phyloP scores from a whole-genome alignment of 2,797 vertebrate species.

The Paramormyrops hopkinsi region DNA sequence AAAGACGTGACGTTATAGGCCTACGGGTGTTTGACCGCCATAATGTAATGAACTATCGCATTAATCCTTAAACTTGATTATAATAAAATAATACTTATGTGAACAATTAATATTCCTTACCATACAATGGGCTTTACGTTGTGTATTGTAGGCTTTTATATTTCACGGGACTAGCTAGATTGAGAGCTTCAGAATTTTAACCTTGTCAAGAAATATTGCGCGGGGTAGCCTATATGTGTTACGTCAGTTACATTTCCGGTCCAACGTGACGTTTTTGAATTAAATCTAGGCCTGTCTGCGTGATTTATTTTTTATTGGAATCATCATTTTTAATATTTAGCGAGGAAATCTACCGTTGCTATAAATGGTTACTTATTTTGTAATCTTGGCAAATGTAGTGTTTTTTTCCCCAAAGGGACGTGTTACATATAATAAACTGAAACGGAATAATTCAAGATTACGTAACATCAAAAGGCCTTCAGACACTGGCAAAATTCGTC shows the following conservation, averaged over 20 bases:
- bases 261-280: neutral
- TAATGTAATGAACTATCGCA: neutral
- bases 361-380: neutral
- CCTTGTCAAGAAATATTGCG: neutral
- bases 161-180: neutral
- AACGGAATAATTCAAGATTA: neutral
- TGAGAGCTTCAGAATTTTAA: neutral
- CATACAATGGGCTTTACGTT: neutral
- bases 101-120: conserved; percentile 8
- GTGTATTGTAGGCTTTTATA: neutral
- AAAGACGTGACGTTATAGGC: neutral
- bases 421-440: neutral
- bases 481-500: neutral
- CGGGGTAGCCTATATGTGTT: neutral
- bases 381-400: neutral
- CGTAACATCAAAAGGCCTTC: conserved; percentile 1
- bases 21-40: neutral
- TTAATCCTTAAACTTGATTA: neutral
- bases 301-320: neutral
- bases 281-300: neutral
- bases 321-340: neutral
- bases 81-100: neutral
- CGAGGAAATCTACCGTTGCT: neutral
- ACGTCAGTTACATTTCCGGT: neutral
- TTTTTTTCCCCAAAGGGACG: neutral